phyloP scores from a whole-genome alignment of 1,140 invertebrate genomes.

The Neotoxoptera formosana region DNA sequence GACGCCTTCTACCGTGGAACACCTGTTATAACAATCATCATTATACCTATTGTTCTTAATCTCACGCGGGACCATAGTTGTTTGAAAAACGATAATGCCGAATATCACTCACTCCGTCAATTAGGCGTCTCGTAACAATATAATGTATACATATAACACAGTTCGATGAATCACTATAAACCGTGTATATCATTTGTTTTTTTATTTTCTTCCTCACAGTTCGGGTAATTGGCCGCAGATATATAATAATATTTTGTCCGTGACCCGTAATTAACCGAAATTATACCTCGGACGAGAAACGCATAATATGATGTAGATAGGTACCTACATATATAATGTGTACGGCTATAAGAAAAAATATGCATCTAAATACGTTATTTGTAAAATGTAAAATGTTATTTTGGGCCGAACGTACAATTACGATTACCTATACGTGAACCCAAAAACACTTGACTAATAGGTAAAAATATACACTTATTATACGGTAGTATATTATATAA shows the following conservation, averaged over 20 bases:
- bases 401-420: neutral
- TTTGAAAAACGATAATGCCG: constrained; percentile 12
- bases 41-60: constrained; percentile 2
- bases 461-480: constrained; percentile 13
- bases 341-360: neutral
- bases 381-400: constrained; percentile 26
- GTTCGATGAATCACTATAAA: constrained; percentile 36
- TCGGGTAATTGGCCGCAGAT: neutral
- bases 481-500: neutral
- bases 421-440: neutral
- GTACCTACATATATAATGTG: too few species aligned
- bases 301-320: neutral
- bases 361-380: neutral
- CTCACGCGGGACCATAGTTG: neutral
- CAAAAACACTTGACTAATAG: constrained; percentile 1
- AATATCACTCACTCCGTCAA: constrained; percentile 42
- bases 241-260: constrained; percentile 22
- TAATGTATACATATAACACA: neutral
- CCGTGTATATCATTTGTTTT: constrained; percentile 2
- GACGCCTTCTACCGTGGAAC: neutral
- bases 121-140: neutral
- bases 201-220: neutral
- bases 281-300: neutral
- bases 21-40: neutral
- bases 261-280: constrained; percentile 31